Evolutionary conservation across 2,113 vertebrate genomes (phyloP).

Genomic region (Prinia subflava): DNA sequence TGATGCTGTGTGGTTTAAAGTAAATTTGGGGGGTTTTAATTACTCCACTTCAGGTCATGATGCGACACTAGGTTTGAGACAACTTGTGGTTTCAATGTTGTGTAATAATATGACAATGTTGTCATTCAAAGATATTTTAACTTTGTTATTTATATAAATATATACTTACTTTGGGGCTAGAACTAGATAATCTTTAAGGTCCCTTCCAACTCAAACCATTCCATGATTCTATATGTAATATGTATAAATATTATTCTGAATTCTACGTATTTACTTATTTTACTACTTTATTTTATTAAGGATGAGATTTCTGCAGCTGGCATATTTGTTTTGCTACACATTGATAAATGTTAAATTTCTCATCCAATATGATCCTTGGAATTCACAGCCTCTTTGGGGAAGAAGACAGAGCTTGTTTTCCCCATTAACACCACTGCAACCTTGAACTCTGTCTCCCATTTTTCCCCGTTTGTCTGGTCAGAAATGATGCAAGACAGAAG

Average conservation of each 20-base stretch:
- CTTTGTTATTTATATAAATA: background rate
- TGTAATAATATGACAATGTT: background rate
- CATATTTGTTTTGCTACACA: background rate
- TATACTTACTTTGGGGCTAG: background rate
- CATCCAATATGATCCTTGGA: background rate
- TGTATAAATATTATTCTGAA: background rate
- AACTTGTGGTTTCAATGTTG: background rate
- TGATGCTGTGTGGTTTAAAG: background rate
- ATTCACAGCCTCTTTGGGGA: fast-evolving
- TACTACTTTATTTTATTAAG: background rate
- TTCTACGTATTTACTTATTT: background rate
- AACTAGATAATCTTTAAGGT: background rate
- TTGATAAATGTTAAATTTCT: background rate
- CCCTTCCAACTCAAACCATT: background rate
- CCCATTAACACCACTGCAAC: background rate
- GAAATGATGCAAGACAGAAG: background rate
- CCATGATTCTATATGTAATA: background rate
- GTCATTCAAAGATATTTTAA: background rate
- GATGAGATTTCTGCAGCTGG: background rate
- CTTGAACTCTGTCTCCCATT: background rate
- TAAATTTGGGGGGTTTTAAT: background rate
- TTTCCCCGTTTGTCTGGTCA: background rate
- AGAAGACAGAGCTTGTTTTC: background rate
- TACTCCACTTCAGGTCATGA: fast-evolving
- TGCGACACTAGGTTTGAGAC: background rate